Evolutionary conservation across 2,797 vertebrate species (phyloP), one percentile per base, ranked within the genome.

Genomic region (Lophius americanus): DNA sequence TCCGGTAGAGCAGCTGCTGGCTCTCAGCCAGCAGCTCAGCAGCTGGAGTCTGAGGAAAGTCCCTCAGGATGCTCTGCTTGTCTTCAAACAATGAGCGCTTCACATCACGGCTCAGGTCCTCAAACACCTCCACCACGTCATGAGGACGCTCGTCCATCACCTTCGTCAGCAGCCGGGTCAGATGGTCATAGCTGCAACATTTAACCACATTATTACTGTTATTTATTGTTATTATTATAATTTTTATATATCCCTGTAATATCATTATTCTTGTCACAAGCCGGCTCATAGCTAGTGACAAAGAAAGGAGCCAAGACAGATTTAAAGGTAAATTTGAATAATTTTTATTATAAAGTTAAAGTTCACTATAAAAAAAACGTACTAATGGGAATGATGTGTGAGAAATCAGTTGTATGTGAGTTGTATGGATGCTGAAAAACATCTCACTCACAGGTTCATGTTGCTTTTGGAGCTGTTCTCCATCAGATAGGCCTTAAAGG

Each of bases 131-230:
- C 59, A 95, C 94, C n/a, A 78, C 91, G 70, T 98, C 88, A 38
- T 87, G 47, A 3, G 96, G 96, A 53, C 83, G 94, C 73, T 98
- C 95, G 52, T 97, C 93, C 92, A 98, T 92, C 75, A 98, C 89
- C 83, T 93, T 96, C 47, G 90, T 88, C 72, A 99, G 84, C 66
- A 96, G 2, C 33, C 80, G 83, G 43, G 93, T 93, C 48, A 99
- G 91, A 83, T 99, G 97, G 75, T 98, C 96, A 12, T 99, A 98
- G 51, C 98, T 99, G 92, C 11, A 71, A 78, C 23, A 56, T 41
- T 3, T 41, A 13, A 72, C 58, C 39, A 6, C 33, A 48, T 46
- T 7, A 59, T 38, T 39, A 3, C 36, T 36, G 3, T 4, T 43
- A 10, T 3, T 10, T 23, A 23, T 23, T 23, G 23, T 23, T 23